Base-by-base conservation (phyloP, 2,797 vertebrate genomes). In the Smutsia gigantea region DNA sequence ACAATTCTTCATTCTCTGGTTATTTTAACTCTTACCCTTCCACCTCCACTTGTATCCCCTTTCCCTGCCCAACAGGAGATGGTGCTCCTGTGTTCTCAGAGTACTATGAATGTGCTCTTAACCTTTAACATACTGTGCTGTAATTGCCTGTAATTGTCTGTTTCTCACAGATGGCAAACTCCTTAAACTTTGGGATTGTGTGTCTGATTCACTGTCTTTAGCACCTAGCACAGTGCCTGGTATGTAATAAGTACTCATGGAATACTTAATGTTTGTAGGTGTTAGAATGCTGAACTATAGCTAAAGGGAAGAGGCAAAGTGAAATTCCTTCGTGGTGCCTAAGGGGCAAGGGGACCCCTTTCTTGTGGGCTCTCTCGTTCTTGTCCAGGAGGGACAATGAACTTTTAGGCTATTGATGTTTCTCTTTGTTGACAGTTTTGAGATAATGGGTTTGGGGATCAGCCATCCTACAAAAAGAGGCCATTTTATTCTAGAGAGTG, bases 401-500 rank as follows among this genome's bases (percentile, higher is more conserved):
- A 13, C 14, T 96, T 93, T 57, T 64, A 71, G 63, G 25, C 51
- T 89, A 55, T 42, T 59, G 53, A 59, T 83, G 9, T 79, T 93
- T 96, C 21, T 68, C 79, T 34, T 77, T 23, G 11, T 29, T 68
- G 61, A 74, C 15, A 57, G 15, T 82, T 74, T 95, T 2, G 4
- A 89, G 77, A 53, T 46, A 74, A 34, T 61, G 42, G 23, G 12
- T 91, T 96, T 88, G 51, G 63, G 64, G 19, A 78, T 74, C 55
- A 82, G 42, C 19, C 39, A 59, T 93, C 10, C 10, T 93, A 12
- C 25, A 31, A 63, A 87, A 90, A 89, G 14, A 75, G 37, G 31
- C 7, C 23, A n/a, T 92, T 97, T 18, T 94, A 9, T 84, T 84
- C 53, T 46, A 93, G 93, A 78, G 49, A 89, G 8, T 61, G 3